Conservation (phyloP, 2,888 invertebrate genomes). For the Himalopsyche anomala region DNA sequence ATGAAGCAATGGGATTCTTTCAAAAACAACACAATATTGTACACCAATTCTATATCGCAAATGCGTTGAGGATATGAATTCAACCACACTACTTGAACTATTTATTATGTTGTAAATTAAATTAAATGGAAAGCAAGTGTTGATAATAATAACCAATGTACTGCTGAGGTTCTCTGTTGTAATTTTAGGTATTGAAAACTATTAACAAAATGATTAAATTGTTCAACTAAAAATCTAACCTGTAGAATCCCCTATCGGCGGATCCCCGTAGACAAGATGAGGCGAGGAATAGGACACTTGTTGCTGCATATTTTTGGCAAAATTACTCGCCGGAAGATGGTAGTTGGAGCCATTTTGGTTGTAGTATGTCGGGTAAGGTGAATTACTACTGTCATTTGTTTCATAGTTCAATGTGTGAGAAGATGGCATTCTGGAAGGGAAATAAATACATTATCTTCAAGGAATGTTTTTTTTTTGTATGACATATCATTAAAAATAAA, state of each 20-base stretch:
- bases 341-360: constrained; percentile 61
- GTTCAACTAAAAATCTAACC: constrained; percentile 49
- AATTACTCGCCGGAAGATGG: constrained; percentile 48
- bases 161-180: too few relatives aligned
- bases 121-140: too few relatives aligned
- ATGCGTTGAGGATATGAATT: too few relatives aligned
- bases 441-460: neutral
- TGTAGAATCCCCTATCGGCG: constrained; percentile 56
- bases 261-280: constrained; percentile 43
- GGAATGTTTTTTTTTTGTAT: neutral
- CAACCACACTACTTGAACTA: too few relatives aligned
- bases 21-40: neutral
- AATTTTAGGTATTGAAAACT: neutral
- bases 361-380: constrained; percentile 60
- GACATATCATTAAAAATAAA: neutral
- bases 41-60: too few relatives aligned
- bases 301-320: constrained; percentile 8
- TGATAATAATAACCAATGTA: too few relatives aligned
- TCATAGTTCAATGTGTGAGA: constrained; percentile 61
- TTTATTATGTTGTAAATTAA: too few relatives aligned
- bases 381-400: constrained; percentile 51
- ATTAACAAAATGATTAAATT: neutral
- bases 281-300: constrained; percentile 52
- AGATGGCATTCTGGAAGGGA: constrained; percentile 55
- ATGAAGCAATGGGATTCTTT: neutral